Evolutionary conservation across 2,797 vertebrate species (phyloP).

Genomic region (Sebastes goodei): DNA sequence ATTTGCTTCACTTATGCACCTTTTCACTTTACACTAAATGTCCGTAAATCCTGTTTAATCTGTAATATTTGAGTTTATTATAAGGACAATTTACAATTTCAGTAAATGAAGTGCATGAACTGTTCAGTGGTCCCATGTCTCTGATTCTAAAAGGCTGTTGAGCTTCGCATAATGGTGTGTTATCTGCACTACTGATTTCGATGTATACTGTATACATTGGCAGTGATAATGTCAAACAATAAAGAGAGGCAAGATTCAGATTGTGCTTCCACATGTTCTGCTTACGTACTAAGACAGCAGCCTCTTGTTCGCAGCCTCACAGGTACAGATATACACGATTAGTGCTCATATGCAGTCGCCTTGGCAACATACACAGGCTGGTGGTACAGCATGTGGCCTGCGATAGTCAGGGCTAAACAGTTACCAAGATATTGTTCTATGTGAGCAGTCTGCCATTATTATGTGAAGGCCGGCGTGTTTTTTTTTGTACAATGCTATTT

Average conservation of each 20-base stretch:
- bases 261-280: neutral
- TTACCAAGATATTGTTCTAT: conserved; percentile 26
- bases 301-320: conserved; percentile 9
- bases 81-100: neutral
- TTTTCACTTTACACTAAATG: neutral
- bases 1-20: too few species aligned
- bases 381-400: conserved; percentile 37
- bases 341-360: conserved; percentile 39
- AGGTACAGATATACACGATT: conserved; percentile 43
- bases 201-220: neutral
- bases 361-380: conserved; percentile 43
- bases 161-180: neutral
- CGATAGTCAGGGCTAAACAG: conserved; percentile 31
- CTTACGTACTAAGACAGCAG: neutral
- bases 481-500: neutral
- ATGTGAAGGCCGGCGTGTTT: neutral
- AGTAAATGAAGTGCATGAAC: neutral
- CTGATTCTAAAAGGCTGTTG: neutral
- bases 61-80: neutral
- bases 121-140: neutral
- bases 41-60: neutral
- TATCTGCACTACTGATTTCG: neutral
- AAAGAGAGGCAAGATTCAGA: neutral
- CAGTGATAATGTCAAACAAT: neutral
- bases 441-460: neutral